phyloP scores from a whole-genome alignment of 2,113 vertebrate species.

The Eupsittula cactorum region DNA sequence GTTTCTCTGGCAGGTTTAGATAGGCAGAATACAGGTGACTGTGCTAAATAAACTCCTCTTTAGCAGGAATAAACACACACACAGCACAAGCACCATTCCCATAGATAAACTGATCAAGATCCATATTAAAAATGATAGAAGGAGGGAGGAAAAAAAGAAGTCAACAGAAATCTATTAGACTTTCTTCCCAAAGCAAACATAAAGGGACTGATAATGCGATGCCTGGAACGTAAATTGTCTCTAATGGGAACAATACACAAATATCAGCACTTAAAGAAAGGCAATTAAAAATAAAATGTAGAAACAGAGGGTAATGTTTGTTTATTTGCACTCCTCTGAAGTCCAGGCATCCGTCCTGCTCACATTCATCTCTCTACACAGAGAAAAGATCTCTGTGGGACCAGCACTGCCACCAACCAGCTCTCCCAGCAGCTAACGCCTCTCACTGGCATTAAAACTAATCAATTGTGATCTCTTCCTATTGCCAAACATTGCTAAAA shows the following conservation, averaged over 20 bases:
- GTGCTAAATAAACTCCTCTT: neutral
- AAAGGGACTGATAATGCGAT: slow-evolving; percentile 61
- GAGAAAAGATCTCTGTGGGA: neutral
- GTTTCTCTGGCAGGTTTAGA: neutral
- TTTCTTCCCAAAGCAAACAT: slow-evolving; percentile 63
- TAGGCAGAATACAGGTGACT: neutral
- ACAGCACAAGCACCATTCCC: neutral
- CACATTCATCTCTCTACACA: neutral
- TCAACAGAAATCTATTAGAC: slow-evolving; percentile 61
- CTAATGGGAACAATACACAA: slow-evolving; percentile 64
- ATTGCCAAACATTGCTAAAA: neutral
- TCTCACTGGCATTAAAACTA: neutral
- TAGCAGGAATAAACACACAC: neutral
- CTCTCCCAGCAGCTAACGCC: neutral
- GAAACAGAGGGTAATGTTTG: neutral
- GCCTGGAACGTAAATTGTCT: slow-evolving; percentile 60
- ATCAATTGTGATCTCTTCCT: neutral
- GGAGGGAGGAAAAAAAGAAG: slow-evolving; percentile 22
- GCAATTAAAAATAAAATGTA: slow-evolving; percentile 59
- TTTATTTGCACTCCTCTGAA: neutral
- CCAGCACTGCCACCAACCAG: neutral
- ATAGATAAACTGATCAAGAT: neutral
- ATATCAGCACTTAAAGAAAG: slow-evolving; percentile 60
- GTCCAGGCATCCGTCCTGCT: neutral
- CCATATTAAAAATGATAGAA: slow-evolving; percentile 44